phyloP scores from a whole-genome alignment of 2,113 vertebrate species.

The Macroglossus sobrinus region DNA sequence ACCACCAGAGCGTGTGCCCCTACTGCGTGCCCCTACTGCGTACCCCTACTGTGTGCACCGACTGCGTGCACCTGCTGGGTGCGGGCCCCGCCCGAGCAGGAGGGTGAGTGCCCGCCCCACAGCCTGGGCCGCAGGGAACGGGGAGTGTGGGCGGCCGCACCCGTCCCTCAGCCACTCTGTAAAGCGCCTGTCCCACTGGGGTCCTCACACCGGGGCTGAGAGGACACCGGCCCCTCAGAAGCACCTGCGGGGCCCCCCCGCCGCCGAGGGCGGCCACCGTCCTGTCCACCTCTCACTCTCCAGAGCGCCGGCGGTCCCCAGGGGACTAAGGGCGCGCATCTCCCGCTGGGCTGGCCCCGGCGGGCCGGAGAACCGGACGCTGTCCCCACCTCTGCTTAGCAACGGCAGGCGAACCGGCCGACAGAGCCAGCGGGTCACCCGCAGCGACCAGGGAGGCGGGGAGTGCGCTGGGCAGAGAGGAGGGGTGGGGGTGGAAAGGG shows the following conservation, averaged over 20 bases:
- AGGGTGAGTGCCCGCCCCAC: no score
- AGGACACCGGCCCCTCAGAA: neutral
- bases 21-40: no score
- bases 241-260: neutral
- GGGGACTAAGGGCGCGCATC: rapidly evolving
- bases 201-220: neutral
- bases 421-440: no score
- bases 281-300: rapidly evolving
- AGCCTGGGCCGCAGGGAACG: no score
- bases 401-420: no score
- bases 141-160: neutral
- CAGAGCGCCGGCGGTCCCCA: rapidly evolving
- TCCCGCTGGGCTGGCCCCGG: neutral
- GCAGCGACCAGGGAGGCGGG: rapidly evolving
- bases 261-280: neutral
- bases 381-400: neutral
- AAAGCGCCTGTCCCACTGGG: neutral
- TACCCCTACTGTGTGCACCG: rapidly evolving
- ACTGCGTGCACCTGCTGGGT: no score
- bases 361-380: neutral
- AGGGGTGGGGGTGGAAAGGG: neutral
- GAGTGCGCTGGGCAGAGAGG: neutral
- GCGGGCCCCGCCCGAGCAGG: neutral
- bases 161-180: neutral
- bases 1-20: rapidly evolving